These are phyloP conservation scores for Camponotus floridanus DNA, from an alignment of 1,140 invertebrate genomes.

Conservation along the genomic window DNA sequence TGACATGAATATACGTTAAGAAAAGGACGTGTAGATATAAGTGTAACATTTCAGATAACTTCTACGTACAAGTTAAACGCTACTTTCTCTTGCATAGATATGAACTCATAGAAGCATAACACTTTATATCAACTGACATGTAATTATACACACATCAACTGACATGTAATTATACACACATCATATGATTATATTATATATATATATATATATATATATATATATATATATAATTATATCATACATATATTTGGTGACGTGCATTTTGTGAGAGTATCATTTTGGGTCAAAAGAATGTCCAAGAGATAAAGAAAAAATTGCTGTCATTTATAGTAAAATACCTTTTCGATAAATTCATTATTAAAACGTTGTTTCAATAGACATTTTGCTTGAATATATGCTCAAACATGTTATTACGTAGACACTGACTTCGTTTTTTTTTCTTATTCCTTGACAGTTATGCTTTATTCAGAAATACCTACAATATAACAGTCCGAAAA, in stretches of 20 bases:
- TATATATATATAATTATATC: constrained; percentile 23
- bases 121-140: neutral
- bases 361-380: neutral
- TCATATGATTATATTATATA: constrained; percentile 26
- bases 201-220: neutral
- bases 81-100: neutral
- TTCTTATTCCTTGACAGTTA: neutral
- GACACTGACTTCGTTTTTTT: neutral
- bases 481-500: constrained; percentile 11
- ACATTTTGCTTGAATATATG: too few relatives aligned
- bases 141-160: neutral
- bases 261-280: constrained; percentile 10
- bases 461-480: neutral
- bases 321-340: neutral
- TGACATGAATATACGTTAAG: neutral
- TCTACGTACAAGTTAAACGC: neutral
- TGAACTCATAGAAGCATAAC: constrained; percentile 24
- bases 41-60: constrained; percentile 1
- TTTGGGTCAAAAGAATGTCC: neutral
- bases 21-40: neutral
- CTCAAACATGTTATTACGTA: neutral
- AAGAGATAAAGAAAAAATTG: neutral
- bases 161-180: neutral
- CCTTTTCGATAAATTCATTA: neutral
- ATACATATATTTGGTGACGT: neutral